Evolutionary conservation across 2,113 vertebrate species (phyloP), one percentile per base, ranked within the genome.

Genomic region (Thunnus thynnus): DNA sequence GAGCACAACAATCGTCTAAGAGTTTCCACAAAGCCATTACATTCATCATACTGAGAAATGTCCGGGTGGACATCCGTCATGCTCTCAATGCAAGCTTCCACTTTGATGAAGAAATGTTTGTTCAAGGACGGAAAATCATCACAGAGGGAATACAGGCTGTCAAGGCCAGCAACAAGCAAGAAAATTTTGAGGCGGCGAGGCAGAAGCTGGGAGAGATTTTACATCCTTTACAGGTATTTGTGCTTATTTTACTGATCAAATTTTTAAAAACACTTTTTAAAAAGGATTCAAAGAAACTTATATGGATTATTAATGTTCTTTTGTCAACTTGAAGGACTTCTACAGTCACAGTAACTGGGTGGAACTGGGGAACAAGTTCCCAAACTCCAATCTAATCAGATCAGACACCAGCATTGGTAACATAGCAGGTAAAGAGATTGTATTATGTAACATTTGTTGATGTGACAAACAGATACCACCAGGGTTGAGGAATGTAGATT

Each of bases 321-420:
- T 41, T 41, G 36, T 41, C 36, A 20, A 52, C 27, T 22, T 22
- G 3, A 51, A 94, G 94, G 94, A 94, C 60, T 94, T 94, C 80
- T 94, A 94, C 90, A 94, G 93, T 47, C 94, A 95, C 52, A 94
- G 90, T 63, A 93, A 94, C 91, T 95, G 94, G 93, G 83, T 93
- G 30, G 94, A 95, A 47, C 46, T 93, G 54, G 89, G 89, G 3
- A 85, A 85, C 3, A 82, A 0, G 20, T 1, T 22, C 4, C 92
- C 94, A 3, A 92, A 89, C 25, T 9, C 86, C 3, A 93, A 89
- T 69, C 85, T 95, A 11, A 90, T 94, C 72, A 76, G 73, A 84
- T 58, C 87, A 2, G 86, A 82, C 17, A 22, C 14, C 54, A 55
- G 20, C 77, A 89, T 94, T 14, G 89, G 86, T 1, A 93, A 90